These are phyloP conservation scores for Triplophysa yarkandensis DNA, from an alignment of 2,797 vertebrate species.

Conservation along the genomic window DNA sequence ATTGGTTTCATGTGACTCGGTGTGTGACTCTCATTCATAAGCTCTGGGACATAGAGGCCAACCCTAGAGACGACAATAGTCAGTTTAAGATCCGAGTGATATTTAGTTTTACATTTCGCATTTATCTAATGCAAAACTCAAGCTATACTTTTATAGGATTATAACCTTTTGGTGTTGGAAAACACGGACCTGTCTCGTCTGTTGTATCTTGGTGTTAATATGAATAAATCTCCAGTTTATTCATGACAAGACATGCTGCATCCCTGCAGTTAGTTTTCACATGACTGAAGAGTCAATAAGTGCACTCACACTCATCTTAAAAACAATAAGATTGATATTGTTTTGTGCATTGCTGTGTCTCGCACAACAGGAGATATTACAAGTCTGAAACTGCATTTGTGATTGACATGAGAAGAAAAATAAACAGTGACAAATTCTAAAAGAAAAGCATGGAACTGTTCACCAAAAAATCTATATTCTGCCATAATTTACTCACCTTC, in stretches of 20 bases:
- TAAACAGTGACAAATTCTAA: not conserved
- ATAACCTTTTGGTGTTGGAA: no score
- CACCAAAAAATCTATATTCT: no score
- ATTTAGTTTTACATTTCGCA: not conserved
- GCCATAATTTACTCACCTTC: no score
- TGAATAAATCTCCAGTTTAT: constrained; percentile 16
- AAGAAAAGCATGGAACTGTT: no score
- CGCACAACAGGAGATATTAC: constrained; percentile 15
- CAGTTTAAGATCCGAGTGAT: not conserved
- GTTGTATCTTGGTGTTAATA: constrained; percentile 17
- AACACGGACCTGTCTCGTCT: constrained; percentile 5
- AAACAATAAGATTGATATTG: constrained; percentile 25
- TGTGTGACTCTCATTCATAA: constrained; percentile 21
- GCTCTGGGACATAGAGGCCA: not conserved
- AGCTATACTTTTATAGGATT: not conserved
- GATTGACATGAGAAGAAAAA: constrained; percentile 7
- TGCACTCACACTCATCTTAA: constrained; percentile 21
- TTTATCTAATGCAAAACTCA: not conserved
- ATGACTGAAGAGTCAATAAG: constrained; percentile 10
- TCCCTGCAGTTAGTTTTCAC: constrained; percentile 19
- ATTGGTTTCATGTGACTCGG: constrained; percentile 16
- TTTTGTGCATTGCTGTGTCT: constrained; percentile 12
- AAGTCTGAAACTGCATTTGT: constrained; percentile 46
- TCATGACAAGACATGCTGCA: constrained; percentile 35
- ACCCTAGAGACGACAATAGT: not conserved